Percentiles rank a stretch among this genome's conserved stretches.
phyloP scores from a whole-genome alignment of 2,797 vertebrate species.

The Rhinatrema bivittatum region DNA sequence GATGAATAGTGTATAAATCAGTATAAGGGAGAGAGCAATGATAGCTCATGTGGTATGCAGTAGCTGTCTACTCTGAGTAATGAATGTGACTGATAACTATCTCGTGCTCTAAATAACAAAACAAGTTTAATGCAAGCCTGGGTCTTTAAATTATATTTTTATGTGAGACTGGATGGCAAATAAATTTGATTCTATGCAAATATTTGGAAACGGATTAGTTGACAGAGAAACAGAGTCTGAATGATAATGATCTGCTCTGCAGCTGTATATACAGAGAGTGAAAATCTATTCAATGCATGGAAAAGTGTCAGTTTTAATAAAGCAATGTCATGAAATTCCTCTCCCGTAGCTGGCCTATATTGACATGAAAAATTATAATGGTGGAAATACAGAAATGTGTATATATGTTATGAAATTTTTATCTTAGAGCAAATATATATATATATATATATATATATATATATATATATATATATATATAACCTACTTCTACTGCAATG shows the following conservation, averaged over 20 bases:
- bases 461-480: slow-evolving; percentile 22
- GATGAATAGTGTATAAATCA: slow-evolving; percentile 13
- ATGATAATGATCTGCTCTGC: slow-evolving; percentile 16
- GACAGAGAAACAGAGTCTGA: slow-evolving; percentile 8
- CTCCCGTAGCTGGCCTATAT: slow-evolving; percentile 19
- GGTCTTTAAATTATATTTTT: slow-evolving; percentile 4
- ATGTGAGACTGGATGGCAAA: background rate
- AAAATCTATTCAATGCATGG: slow-evolving; percentile 22
- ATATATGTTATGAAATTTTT: slow-evolving; percentile 39
- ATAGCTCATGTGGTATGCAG: background rate
- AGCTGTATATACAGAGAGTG: slow-evolving; percentile 6
- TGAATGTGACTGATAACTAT: background rate
- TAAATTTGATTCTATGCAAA: slow-evolving; percentile 33
- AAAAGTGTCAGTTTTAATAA: slow-evolving; percentile 37
- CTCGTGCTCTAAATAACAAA: background rate
- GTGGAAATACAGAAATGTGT: slow-evolving; percentile 34
- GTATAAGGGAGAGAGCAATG: background rate
- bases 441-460: slow-evolving; percentile 21
- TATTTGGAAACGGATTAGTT: slow-evolving; percentile 24
- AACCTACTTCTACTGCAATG: slow-evolving; percentile 20
- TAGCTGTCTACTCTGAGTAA: background rate
- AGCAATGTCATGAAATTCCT: slow-evolving; percentile 18
- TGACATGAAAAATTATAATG: slow-evolving; percentile 45
- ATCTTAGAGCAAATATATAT: slow-evolving; percentile 13
- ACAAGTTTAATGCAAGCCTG: background rate